Evolutionary conservation across 2,113 vertebrate genomes (phyloP).

Genomic region (Glaucidium brasilianum): DNA sequence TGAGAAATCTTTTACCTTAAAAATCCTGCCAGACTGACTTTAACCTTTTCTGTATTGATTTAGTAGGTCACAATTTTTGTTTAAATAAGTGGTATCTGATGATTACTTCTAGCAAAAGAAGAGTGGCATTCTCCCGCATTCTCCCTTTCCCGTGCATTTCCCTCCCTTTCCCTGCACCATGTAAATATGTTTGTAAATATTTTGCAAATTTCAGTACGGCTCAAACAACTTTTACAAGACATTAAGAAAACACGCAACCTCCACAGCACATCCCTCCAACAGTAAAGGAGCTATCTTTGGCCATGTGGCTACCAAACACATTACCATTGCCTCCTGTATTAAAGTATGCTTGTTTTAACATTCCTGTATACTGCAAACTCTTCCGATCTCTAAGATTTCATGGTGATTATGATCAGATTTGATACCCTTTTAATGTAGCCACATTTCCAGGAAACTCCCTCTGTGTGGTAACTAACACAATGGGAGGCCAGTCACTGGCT

Average conservation of each 20-base stretch:
- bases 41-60: background rate
- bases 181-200: background rate
- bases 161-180: background rate
- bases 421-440: background rate
- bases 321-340: background rate
- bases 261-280: background rate
- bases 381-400: background rate
- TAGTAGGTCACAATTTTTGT: background rate
- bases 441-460: background rate
- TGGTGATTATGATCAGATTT: background rate
- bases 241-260: background rate
- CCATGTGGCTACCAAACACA: background rate
- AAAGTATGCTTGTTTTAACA: background rate
- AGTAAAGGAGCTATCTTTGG: background rate
- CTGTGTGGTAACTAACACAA: background rate
- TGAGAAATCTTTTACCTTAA: background rate
- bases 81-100: background rate
- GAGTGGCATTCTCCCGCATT: background rate
- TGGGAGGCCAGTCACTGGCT: background rate
- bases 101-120: background rate
- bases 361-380: accelerated
- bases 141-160: background rate
- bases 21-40: background rate
- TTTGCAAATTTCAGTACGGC: background rate
- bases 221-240: background rate